Conservation (phyloP, 2,888 invertebrate species). For the Drosophila longiperda region DNA sequence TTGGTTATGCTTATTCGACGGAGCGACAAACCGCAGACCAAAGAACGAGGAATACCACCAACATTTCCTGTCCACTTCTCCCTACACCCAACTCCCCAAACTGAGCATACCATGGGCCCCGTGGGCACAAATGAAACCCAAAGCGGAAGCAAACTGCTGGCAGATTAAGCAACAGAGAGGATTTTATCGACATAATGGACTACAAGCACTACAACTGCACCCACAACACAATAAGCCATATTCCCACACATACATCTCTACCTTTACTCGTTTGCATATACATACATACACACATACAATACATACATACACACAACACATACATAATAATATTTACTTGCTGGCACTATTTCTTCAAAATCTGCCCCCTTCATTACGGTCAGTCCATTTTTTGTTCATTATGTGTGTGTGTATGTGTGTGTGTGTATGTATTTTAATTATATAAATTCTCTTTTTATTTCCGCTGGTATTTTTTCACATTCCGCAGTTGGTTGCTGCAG, state of each 20-base stretch:
- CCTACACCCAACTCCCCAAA: conserved; percentile 62
- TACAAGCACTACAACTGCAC: conserved; percentile 20
- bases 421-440: conserved; percentile 66
- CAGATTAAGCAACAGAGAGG: conserved; percentile 77
- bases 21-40: conserved; percentile 14
- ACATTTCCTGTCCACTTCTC: conserved; percentile 54
- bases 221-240: conserved; percentile 14
- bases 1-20: conserved; percentile 75
- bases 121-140: conserved; percentile 71
- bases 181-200: conserved; percentile 72
- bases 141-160: conserved; percentile 74
- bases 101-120: conserved; percentile 45
- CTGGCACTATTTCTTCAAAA: conserved; percentile 10
- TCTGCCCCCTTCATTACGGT: conserved; percentile 1
- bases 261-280: conserved; percentile 1
- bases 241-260: conserved; percentile 2
- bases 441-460: conserved; percentile 60
- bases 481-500: conserved; percentile 31
- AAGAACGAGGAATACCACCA: conserved; percentile 34
- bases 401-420: conserved; percentile 7
- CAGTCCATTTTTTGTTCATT: conserved; percentile 9
- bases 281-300: not conserved
- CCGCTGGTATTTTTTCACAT: conserved; percentile 51
- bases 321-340: conserved; percentile 14
- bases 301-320: not conserved